A percentile compares a stretch with the other conserved stretches of the same genome.
phyloP scores from a whole-genome alignment of 2,113 vertebrate species.

The Abramis brama region DNA sequence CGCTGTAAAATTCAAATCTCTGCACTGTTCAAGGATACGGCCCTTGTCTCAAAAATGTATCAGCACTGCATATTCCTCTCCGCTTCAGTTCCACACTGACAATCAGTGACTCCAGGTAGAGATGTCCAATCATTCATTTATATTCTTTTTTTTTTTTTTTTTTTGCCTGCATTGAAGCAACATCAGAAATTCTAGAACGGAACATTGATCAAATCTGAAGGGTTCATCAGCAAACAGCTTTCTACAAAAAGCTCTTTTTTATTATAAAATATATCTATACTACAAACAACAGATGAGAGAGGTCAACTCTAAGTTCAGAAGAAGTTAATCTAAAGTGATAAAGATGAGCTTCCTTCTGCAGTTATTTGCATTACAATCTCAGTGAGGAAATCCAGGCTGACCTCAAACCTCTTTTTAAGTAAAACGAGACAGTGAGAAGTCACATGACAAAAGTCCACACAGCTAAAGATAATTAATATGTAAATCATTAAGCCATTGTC shows the following conservation, averaged over 20 bases:
- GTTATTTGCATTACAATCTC: slow-evolving; percentile 1
- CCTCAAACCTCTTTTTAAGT: not conserved
- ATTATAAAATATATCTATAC: not conserved
- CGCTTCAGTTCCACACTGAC: not conserved
- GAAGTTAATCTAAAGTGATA: not conserved
- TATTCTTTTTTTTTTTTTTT: too few species aligned
- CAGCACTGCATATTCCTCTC: not conserved
- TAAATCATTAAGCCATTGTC: slow-evolving; percentile 41
- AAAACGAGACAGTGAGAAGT: slow-evolving; percentile 17
- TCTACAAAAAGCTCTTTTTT: not conserved
- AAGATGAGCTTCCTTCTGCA: not conserved
- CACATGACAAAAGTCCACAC: slow-evolving; percentile 24
- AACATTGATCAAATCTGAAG: not conserved
- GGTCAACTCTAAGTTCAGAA: not conserved
- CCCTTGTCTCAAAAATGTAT: not conserved
- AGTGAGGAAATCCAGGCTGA: not conserved
- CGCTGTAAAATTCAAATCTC: not conserved
- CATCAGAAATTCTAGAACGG: not conserved
- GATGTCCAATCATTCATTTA: not conserved
- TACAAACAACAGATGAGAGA: not conserved
- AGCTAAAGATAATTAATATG: slow-evolving; percentile 31
- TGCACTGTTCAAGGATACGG: not conserved
- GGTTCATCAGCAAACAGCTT: not conserved
- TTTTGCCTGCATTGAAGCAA: not conserved
- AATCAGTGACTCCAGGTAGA: not conserved